Conservation (phyloP, 1,140 invertebrate species). For the Neuroterus valhalla region DNA sequence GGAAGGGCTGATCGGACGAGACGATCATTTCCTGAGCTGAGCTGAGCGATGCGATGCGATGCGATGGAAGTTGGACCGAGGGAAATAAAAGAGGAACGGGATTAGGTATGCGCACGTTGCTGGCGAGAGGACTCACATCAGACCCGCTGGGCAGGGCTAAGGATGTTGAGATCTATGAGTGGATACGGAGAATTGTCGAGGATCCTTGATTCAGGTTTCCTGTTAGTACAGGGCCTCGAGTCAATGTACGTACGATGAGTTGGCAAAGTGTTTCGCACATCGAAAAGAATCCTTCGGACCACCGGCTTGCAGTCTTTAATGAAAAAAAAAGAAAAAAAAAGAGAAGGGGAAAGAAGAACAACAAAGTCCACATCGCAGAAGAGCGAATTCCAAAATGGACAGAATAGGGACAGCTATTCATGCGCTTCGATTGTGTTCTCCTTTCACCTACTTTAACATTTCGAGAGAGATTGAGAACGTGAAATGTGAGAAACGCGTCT, state of each 20-base stretch:
- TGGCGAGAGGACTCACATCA: no score
- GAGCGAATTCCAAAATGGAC: slow-evolving; percentile 13
- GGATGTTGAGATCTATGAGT: no score
- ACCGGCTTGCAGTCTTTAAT: slow-evolving; percentile 5
- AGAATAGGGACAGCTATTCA: slow-evolving; percentile 19
- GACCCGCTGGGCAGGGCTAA: no score
- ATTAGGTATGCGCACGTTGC: no score
- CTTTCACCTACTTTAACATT: slow-evolving; percentile 1
- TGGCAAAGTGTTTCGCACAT: slow-evolving; percentile 22
- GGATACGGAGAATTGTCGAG: no score
- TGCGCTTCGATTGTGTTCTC: slow-evolving; percentile 13
- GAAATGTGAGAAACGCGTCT: background rate
- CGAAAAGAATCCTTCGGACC: slow-evolving; percentile 6
- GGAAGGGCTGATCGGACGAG: no score
- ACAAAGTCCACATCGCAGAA: slow-evolving; percentile 14
- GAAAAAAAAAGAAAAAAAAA: slow-evolving; percentile 5
- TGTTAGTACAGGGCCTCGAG: no score
- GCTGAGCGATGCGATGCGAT: no score
- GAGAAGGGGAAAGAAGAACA: background rate
- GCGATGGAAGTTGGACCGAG: no score
- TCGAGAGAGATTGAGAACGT: background rate
- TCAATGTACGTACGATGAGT: background rate
- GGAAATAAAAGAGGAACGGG: no score
- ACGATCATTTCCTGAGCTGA: no score
- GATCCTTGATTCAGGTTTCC: no score